Base-by-base conservation (phyloP, 2,113 vertebrate genomes). In the Lepus americanus region DNA sequence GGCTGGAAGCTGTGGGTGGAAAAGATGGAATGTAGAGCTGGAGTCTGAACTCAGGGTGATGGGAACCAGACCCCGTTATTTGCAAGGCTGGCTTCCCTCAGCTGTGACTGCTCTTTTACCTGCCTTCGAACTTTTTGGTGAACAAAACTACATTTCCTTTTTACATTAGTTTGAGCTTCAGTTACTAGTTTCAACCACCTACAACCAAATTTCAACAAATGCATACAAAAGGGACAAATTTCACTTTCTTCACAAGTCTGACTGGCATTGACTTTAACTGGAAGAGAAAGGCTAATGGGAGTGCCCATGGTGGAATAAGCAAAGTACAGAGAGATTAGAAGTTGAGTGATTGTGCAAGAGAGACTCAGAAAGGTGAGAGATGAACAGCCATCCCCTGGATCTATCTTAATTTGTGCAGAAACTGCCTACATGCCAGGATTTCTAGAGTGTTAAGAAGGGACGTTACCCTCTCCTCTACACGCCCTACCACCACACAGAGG, bases 131-230 rank as follows among this genome's bases (percentile, higher is more conserved):
- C 14, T 44, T 73, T 39, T 13, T 53, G 11, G 4, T 51, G 36
- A 66, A 64, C 87, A 39, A 11, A 87, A 69, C 25, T 31, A 49
- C 73, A 49, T 13, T 76, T 49, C 5, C 2, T 82, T 79, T 96
- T 77, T 16, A 61, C 86, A 2, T 64, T 70, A 23, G 25, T 53
- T 70, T 73, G 33, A 76, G 78, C 64, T 78, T 70, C 51, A 78
- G 9, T 76, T 49, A n/a, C 31, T 33, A 64, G 6, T 85, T 89
- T 83, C 44, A 70, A 19, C 78, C 23, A 88, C 25, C 20, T 86
- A 82, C 23, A 81, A 55, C 31, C 70, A 94, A 86, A 79, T 64
- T 81, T 94, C 79, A 63, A 9, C 3, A 3, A 90, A 90, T 70
- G n/a, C 17, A 66, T 78, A 2, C 25, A 33, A 61, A 55, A 81